Evolutionary conservation across 2,888 invertebrate species (phyloP).

Genomic region (Callimorpha dominula): DNA sequence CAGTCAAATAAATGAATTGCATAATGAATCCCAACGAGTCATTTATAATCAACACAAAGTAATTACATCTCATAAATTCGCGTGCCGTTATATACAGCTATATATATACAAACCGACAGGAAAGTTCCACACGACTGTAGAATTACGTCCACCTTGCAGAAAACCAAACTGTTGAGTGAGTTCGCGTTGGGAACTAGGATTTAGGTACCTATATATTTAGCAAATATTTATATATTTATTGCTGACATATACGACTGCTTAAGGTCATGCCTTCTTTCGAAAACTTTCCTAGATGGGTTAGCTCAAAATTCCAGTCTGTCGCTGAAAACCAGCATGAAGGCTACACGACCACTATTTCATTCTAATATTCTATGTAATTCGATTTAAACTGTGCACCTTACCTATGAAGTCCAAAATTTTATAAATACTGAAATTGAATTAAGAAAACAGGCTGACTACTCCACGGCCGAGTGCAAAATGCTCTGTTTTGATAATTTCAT

Average conservation of each 20-base stretch:
- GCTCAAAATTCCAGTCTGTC: neutral
- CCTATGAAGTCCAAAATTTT: constrained; percentile 33
- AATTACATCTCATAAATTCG: too few species aligned
- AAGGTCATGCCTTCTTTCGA: neutral
- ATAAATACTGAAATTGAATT: neutral
- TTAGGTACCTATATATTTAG: neutral
- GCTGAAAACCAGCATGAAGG: neutral
- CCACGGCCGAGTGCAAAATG: constrained; percentile 8
- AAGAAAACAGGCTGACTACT: neutral
- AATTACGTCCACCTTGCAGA: neutral
- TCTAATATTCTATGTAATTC: neutral
- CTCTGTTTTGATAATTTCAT: constrained; percentile 13
- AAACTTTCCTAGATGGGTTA: neutral
- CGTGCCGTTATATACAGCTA: too few species aligned
- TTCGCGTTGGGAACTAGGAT: too few species aligned
- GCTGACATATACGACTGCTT: neutral
- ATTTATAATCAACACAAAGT: too few species aligned
- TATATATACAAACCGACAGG: too few species aligned
- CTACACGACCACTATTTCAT: neutral
- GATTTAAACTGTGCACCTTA: constrained; percentile 47
- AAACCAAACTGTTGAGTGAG: neutral
- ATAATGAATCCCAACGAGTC: too few species aligned
- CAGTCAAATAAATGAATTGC: too few species aligned
- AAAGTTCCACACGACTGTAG: too few species aligned
- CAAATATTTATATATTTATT: neutral